Percentiles rank a stretch among this genome's conserved stretches.
Conservation (phyloP, 1,140 invertebrate genomes). For the Brachionus koreanus region DNA sequence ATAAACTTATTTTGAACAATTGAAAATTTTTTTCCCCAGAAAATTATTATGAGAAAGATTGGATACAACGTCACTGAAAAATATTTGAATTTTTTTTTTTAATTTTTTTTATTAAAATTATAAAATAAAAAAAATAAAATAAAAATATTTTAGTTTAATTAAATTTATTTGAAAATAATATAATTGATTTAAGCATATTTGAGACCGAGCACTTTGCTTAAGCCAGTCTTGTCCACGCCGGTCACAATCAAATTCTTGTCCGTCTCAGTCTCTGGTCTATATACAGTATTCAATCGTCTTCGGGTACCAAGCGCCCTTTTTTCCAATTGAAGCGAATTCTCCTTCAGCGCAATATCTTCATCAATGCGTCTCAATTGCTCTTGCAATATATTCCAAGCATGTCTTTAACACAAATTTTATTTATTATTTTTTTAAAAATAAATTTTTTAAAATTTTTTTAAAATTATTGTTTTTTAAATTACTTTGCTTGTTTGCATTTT, state of each 20-base stretch:
- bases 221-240: slow-evolving; percentile 50
- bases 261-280: slow-evolving; percentile 50
- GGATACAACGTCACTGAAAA: no score
- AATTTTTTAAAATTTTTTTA: no score
- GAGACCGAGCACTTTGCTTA: slow-evolving; percentile 31
- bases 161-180: background rate
- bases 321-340: slow-evolving; percentile 57
- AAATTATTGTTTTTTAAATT: no score
- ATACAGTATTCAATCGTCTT: slow-evolving; percentile 50
- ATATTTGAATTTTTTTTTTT: no score
- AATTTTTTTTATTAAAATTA: no score
- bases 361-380: slow-evolving; percentile 58
- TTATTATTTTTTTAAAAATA: no score
- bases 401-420: no score
- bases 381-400: slow-evolving; percentile 57
- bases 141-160: background rate
- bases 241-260: slow-evolving; percentile 55
- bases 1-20: no score
- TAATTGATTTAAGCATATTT: slow-evolving; percentile 25
- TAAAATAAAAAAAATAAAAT: no score
- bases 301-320: slow-evolving; percentile 55
- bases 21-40: no score
- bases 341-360: slow-evolving; percentile 57
- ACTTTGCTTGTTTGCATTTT: slow-evolving; percentile 58
- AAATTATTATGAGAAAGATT: no score